Conservation (phyloP, 2,888 invertebrate genomes). For the Cantharis nigra region DNA sequence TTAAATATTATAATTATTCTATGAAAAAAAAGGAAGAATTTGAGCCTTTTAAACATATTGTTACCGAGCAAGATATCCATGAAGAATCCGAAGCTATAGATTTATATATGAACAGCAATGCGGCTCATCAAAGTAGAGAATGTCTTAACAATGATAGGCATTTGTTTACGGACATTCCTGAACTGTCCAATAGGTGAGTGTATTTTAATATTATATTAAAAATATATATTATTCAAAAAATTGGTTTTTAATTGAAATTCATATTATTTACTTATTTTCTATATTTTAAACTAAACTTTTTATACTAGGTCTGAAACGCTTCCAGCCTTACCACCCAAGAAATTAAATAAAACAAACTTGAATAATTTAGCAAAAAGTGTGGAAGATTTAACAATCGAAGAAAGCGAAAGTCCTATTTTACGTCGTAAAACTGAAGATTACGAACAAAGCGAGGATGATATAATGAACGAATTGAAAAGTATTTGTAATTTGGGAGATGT, state of each 20-base stretch:
- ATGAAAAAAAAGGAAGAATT: slow-evolving; percentile 78
- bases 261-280: not conserved
- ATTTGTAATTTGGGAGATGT: slow-evolving; percentile 87
- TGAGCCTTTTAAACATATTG: slow-evolving; percentile 72
- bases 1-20: slow-evolving; percentile 88
- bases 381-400: slow-evolving; percentile 53
- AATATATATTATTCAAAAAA: too few species aligned
- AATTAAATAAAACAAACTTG: slow-evolving; percentile 34
- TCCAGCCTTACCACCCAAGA: slow-evolving; percentile 60
- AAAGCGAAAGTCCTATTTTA: slow-evolving; percentile 60
- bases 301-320: slow-evolving; percentile 59
- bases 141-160: not conserved
- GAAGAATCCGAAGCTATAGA: slow-evolving; percentile 85
- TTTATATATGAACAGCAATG: slow-evolving; percentile 73
- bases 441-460: slow-evolving; percentile 71
- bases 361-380: slow-evolving; percentile 53
- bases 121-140: slow-evolving; percentile 69
- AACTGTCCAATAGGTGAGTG: slow-evolving; percentile 35
- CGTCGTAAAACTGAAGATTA: slow-evolving; percentile 55
- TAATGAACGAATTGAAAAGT: slow-evolving; percentile 69
- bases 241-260: not conserved
- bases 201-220: not conserved
- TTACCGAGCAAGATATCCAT: slow-evolving; percentile 79
- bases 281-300: slow-evolving; percentile 1
- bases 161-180: slow-evolving; percentile 19